Evolutionary conservation across 2,888 invertebrate species (phyloP).

Genomic region (Lucinisca nassula): DNA sequence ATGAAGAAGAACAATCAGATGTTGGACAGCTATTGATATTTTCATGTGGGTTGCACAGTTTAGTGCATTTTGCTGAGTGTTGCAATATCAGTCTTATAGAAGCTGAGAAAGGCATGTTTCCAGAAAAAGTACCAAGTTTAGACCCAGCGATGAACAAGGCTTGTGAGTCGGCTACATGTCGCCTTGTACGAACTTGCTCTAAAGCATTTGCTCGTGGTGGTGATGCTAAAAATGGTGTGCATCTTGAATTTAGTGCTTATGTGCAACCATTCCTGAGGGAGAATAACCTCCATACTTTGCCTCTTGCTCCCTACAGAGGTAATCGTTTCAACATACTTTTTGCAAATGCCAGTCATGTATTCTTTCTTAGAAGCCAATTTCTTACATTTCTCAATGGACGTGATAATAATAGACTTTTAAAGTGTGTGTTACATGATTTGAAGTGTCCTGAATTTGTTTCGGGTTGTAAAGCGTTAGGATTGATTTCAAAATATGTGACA

Average conservation of each 20-base stretch:
- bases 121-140: not conserved
- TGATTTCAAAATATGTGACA: conserved; percentile 40
- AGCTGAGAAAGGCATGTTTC: conserved; percentile 1
- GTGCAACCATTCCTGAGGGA: not conserved
- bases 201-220: conserved; percentile 14
- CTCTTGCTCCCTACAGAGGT: not conserved
- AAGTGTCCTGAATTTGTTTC: conserved; percentile 17
- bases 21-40: not conserved
- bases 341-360: conserved; percentile 15
- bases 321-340: conserved; percentile 16
- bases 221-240: conserved; percentile 10
- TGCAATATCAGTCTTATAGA: not conserved
- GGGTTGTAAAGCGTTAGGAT: conserved; percentile 28
- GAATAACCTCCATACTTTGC: not conserved
- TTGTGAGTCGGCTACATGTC: not conserved
- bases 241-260: conserved; percentile 4
- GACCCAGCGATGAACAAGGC: not conserved
- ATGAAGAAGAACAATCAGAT: not conserved
- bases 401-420: not conserved
- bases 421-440: not conserved
- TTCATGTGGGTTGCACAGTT: not conserved
- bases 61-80: conserved; percentile 5
- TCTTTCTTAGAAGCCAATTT: not conserved
- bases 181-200: not conserved
- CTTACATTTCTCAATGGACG: not conserved